Conservation (phyloP, 1,140 invertebrate genomes). For the Leptoteleia sp. region DNA sequence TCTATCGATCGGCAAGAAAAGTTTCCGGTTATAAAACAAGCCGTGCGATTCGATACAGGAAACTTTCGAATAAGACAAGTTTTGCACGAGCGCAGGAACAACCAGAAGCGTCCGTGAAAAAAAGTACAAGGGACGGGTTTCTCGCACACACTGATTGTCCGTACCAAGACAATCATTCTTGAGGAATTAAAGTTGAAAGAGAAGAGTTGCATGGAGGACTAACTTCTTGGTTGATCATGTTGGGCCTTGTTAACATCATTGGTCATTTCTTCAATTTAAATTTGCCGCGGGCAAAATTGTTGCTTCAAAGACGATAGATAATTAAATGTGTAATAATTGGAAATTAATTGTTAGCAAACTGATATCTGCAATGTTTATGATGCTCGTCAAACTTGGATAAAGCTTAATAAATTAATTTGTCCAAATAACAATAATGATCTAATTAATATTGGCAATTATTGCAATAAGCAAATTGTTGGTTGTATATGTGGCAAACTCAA, state of each 20-base stretch:
- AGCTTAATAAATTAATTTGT: too few relatives aligned
- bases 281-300: constrained; percentile 6
- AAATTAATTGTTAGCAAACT: neutral
- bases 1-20: constrained; percentile 58
- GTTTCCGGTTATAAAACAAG: constrained; percentile 60
- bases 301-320: neutral
- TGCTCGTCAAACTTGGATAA: neutral
- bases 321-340: constrained; percentile 4
- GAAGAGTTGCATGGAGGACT: constrained; percentile 21
- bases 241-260: constrained; percentile 16
- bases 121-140: constrained; percentile 20
- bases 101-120: constrained; percentile 25
- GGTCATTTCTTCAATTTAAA: constrained; percentile 30
- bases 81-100: constrained; percentile 41
- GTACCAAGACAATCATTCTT: constrained; percentile 43
- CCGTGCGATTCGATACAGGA: constrained; percentile 47
- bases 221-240: constrained; percentile 40
- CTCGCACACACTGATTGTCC: constrained; percentile 24
- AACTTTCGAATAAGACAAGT: constrained; percentile 62
- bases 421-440: too few relatives aligned
- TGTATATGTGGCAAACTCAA: too few relatives aligned
- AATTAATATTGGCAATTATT: neutral
- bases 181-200: constrained; percentile 53
- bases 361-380: constrained; percentile 3
- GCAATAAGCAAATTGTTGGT: neutral